Conservation (phyloP, 2,797 vertebrate species). For the Anas flavirostris region DNA sequence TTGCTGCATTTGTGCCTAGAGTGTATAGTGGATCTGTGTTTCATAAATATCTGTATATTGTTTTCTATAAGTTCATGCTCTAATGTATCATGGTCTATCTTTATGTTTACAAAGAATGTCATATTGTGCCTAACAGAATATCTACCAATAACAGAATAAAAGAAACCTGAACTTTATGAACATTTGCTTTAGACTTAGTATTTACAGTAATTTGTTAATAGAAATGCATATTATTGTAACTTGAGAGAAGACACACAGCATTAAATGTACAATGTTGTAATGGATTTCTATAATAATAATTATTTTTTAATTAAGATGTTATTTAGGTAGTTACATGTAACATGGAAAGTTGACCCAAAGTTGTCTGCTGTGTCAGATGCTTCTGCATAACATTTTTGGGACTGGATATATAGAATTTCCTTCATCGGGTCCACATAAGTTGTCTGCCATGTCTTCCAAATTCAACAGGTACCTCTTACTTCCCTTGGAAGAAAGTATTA, state of each 20-base stretch:
- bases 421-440: not conserved
- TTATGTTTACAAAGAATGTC: constrained; percentile 60
- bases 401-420: not conserved
- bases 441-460: constrained; percentile 50
- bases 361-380: constrained; percentile 50
- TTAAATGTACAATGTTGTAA: constrained; percentile 34
- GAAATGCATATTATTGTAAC: not conserved
- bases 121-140: constrained; percentile 60
- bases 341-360: constrained; percentile 3
- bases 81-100: not conserved
- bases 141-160: constrained; percentile 30
- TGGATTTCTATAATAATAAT: constrained; percentile 14
- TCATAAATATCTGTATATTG: not conserved
- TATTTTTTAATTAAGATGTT: constrained; percentile 3
- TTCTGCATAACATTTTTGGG: not conserved
- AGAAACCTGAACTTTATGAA: not conserved
- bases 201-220: constrained; percentile 36
- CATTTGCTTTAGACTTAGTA: constrained; percentile 47
- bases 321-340: constrained; percentile 39
- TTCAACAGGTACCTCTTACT: constrained; percentile 45
- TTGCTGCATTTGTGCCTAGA: not conserved
- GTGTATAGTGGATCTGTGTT: not conserved
- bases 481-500: constrained; percentile 46
- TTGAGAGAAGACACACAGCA: not conserved
- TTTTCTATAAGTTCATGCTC: constrained; percentile 24